phyloP scores from a whole-genome alignment of 2,797 vertebrate genomes.

The Channallabes apus region DNA sequence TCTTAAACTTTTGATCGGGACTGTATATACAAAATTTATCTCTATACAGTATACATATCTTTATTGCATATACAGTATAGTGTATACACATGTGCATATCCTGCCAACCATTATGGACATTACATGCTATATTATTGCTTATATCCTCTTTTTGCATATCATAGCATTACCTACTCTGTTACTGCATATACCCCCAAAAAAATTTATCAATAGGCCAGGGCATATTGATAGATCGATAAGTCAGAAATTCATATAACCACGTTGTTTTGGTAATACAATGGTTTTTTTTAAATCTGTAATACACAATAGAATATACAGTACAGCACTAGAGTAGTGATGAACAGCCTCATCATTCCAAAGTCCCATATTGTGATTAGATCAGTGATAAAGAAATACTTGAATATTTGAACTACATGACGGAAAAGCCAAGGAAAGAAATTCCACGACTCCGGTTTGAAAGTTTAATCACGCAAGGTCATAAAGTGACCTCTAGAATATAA shows the following conservation, averaged over 20 bases:
- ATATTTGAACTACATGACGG: not conserved
- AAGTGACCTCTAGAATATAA: not conserved
- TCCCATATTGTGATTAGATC: not conserved
- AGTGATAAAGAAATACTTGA: not conserved
- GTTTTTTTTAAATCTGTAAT: not conserved
- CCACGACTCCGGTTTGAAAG: constrained; percentile 7
- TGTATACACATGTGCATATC: too few relatives aligned
- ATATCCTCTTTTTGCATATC: too few relatives aligned
- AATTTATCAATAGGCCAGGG: too few relatives aligned
- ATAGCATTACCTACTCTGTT: too few relatives aligned
- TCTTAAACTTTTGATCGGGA: too few relatives aligned
- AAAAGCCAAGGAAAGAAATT: not conserved
- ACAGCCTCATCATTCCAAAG: not conserved
- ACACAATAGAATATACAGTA: not conserved
- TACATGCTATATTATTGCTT: too few relatives aligned
- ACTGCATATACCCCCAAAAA: not conserved
- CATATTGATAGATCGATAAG: too few relatives aligned
- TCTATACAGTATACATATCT: too few relatives aligned
- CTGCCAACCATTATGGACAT: too few relatives aligned
- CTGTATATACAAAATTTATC: too few relatives aligned
- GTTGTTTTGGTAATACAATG: not conserved
- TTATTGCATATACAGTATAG: too few relatives aligned
- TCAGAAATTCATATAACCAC: not conserved
- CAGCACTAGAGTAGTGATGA: not conserved
- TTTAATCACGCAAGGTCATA: constrained; percentile 16